Conservation (phyloP, 2,888 invertebrate species). For the Noctua comes region DNA sequence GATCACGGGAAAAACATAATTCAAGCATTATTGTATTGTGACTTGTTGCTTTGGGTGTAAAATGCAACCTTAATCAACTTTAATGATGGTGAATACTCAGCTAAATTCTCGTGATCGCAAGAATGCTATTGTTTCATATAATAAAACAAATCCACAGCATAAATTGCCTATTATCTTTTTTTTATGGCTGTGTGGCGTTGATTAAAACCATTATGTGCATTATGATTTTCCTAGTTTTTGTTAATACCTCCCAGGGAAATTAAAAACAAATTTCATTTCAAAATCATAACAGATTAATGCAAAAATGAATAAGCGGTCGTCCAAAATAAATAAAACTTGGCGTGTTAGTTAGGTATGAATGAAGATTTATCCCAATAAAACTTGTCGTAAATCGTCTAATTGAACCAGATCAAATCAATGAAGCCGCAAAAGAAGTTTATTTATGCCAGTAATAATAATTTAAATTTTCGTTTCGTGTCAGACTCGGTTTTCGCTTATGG, state of each 20-base stretch:
- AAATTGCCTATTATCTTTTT: constrained; percentile 52
- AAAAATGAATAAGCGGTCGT: not conserved
- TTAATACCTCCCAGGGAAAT: not conserved
- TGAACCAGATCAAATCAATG: constrained; percentile 42
- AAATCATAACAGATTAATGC: not conserved
- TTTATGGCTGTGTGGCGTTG: constrained; percentile 2
- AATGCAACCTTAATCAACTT: constrained; percentile 34
- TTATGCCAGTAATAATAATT: constrained; percentile 4
- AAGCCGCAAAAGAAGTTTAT: constrained; percentile 20
- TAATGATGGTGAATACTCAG: constrained; percentile 23
- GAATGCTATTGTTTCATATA: constrained; percentile 54
- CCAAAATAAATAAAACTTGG: not conserved
- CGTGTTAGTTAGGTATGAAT: constrained; percentile 10
- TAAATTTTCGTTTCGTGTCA: constrained; percentile 25
- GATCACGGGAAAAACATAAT: constrained; percentile 36
- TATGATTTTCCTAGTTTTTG: constrained; percentile 29
- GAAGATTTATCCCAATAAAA: constrained; percentile 22
- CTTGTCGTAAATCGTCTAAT: constrained; percentile 13
- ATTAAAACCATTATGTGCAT: constrained; percentile 23
- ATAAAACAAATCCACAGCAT: constrained; percentile 35
- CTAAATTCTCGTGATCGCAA: constrained; percentile 36
- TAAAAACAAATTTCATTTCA: not conserved
- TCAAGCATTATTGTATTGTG: constrained; percentile 30
- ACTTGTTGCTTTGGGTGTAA: constrained; percentile 30
- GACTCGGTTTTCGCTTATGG: constrained; percentile 6